A percentile compares a stretch with the other conserved stretches of the same genome.
Conservation (phyloP, 2,888 invertebrate species). For the Endomychus coccineus region DNA sequence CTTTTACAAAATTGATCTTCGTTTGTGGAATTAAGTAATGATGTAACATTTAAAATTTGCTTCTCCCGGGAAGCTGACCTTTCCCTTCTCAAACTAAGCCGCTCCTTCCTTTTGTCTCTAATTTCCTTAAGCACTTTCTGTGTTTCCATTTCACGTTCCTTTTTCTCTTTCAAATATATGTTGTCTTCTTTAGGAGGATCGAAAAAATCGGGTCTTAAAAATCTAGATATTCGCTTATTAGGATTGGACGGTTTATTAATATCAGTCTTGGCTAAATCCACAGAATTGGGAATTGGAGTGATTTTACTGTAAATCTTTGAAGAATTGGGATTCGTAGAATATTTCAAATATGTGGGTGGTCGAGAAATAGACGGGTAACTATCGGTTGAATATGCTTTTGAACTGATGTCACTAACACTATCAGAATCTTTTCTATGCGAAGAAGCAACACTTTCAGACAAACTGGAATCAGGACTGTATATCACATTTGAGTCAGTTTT, state of each 20-base stretch:
- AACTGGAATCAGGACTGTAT: constrained; percentile 37
- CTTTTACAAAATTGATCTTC: constrained; percentile 5
- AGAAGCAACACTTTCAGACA: constrained; percentile 34
- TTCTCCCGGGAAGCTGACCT: constrained; percentile 34
- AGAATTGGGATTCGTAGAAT: constrained; percentile 25
- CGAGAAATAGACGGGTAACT: constrained; percentile 19
- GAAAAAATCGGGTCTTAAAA: constrained; percentile 71
- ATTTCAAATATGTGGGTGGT: constrained; percentile 29
- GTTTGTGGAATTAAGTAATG: constrained; percentile 3
- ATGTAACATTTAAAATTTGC: constrained; percentile 6
- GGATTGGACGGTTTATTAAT: constrained; percentile 28
- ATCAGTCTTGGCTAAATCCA: constrained; percentile 35
- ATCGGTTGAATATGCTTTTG: constrained; percentile 17
- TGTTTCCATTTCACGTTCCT: constrained; percentile 60
- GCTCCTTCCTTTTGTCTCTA: constrained; percentile 50
- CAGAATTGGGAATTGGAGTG: constrained; percentile 18
- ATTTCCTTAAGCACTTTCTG: constrained; percentile 62
- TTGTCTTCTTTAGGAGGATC: constrained; percentile 62
- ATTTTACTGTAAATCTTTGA: constrained; percentile 16
- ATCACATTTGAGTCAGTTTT: constrained; percentile 20
- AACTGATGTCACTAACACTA: constrained; percentile 21
- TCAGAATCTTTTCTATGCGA: constrained; percentile 25
- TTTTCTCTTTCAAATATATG: constrained; percentile 54
- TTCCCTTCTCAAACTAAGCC: constrained; percentile 32
- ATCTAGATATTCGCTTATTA: constrained; percentile 59